Evolutionary conservation across 2,888 invertebrate genomes (phyloP), one percentile per base, ranked within the genome.

Genomic region (Zelleria hepariella): DNA sequence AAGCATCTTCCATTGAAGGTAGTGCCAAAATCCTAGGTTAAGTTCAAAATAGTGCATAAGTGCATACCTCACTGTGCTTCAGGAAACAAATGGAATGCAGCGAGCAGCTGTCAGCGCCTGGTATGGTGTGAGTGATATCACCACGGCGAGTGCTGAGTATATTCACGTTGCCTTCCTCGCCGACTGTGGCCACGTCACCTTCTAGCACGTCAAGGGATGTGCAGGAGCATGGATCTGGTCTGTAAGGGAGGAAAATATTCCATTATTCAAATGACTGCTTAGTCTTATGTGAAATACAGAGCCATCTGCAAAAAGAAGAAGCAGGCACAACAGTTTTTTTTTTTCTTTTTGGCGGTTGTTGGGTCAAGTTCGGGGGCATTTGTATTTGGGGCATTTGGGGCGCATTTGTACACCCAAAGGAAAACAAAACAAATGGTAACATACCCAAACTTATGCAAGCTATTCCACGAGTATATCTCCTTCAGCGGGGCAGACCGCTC

Each of bases 21-120:
- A n/a, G n/a, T n/a, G n/a, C n/a, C n/a, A n/a, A n/a, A n/a, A n/a
- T n/a, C n/a, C n/a, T n/a, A n/a, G n/a, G n/a, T n/a, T n/a, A n/a
- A n/a, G n/a, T 49, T n/a, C n/a, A 49, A n/a, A 58, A 3, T 49
- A 58, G 10, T 6, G 27, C 5, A 27, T 26, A 18, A 49, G 6
- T n/a, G 18, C 53, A 55, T 59, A 91, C 88, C 75, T 92, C 91
- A 73, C 83, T 89, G 59, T 91, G 89, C 67, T 93, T 94, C 21
- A 96, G 85, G 77, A 94, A 97, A 66, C 92, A 91, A 0, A 95
- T 91, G 59, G 94, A 93, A 70, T 94, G 92, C 55, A 97, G 77
- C 0, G 95, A 93, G 72, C 95, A 95, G 74, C 95, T 96, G 73
- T 96, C 97, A 0, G 95, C 94, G 62, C 92, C 91, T 51, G 92